phyloP scores from a whole-genome alignment of 2,888 invertebrate species.

The Drosophila prolongata region DNA sequence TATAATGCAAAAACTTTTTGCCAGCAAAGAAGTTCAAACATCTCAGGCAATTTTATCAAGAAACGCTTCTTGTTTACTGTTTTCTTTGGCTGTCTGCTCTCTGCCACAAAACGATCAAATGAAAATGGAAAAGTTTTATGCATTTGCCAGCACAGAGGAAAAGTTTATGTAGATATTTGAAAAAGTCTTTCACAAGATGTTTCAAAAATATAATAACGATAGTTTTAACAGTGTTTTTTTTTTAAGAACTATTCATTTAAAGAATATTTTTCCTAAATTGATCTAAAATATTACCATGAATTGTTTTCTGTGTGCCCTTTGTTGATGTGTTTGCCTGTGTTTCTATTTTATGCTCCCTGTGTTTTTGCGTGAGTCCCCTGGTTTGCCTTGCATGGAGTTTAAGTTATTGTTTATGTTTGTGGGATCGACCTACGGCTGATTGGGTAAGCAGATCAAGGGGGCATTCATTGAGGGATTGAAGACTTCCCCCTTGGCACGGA shows the following conservation, averaged over 20 bases:
- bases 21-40: conserved; percentile 56
- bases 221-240: background rate
- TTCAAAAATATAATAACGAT: background rate
- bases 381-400: conserved; percentile 53
- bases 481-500: conserved; percentile 15
- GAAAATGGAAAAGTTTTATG: conserved; percentile 57
- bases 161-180: background rate
- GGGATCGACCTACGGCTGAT: conserved; percentile 30
- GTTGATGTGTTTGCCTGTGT: conserved; percentile 12
- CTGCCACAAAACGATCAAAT: conserved; percentile 50
- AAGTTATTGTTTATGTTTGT: conserved; percentile 39
- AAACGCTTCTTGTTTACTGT: conserved; percentile 45
- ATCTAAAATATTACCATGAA: conserved; percentile 5
- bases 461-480: conserved; percentile 10
- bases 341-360: conserved; percentile 21
- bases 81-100: conserved; percentile 17
- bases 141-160: conserved; percentile 50
- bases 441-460: conserved; percentile 25
- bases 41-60: conserved; percentile 50
- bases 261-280: conserved; percentile 4
- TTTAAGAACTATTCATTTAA: background rate
- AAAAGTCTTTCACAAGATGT: background rate
- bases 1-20: conserved; percentile 59
- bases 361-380: conserved; percentile 30
- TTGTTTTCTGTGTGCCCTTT: background rate